Base-by-base conservation (phyloP, 92 coral and sea anemone genomes). In the Bergia sp. region DNA sequence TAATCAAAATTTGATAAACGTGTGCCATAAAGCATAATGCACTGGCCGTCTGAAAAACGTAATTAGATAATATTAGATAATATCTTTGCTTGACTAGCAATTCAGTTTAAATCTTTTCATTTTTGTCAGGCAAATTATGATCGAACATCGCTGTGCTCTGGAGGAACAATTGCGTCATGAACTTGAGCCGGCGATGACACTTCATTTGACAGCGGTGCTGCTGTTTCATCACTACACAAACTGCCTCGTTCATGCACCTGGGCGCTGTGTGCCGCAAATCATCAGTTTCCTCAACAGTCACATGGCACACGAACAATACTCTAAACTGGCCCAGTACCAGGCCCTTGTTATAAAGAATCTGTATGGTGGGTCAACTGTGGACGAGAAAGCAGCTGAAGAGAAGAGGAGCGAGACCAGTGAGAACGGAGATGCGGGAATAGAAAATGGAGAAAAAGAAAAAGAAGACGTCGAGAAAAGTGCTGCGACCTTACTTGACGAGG, bases 151-250 rank as follows among this genome's bases (percentile, higher is more conserved):
- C 80, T 96, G 90, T 58, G 99, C 95, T 8, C 81, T 97, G 21
- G 96, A 96, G 82, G 99, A 97, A 84, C 98, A 96, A 81, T 89
- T 97, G 36, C 95, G 99, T 64, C 99, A 96, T 41, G 99, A 97
- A 89, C 89, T 58, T 61, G 96, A 95, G 88, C 98, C 99, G 44
- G 99, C 99, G 72, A 97, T 95, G 99, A 92, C 97, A 79, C 94
- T 97, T 55, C 99, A 97, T 87, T 82, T 97, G 42, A 93, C 97
- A 86, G 94, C 96, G 82, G 98, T 91, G 79, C 85, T 97, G 81
- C 87, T 97, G 29, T 97, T 95, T 88, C 98, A 97, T 65, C 99
- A 94, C 74, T 91, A 94, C 93, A 93, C 98, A 67, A 87, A 93
- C 86, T 92, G 97, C 87, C 93, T 96, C 91, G 64, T 97, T 72